phyloP scores from a whole-genome alignment of 2,797 vertebrate genomes.

The Pteronotus mesoamericanus region DNA sequence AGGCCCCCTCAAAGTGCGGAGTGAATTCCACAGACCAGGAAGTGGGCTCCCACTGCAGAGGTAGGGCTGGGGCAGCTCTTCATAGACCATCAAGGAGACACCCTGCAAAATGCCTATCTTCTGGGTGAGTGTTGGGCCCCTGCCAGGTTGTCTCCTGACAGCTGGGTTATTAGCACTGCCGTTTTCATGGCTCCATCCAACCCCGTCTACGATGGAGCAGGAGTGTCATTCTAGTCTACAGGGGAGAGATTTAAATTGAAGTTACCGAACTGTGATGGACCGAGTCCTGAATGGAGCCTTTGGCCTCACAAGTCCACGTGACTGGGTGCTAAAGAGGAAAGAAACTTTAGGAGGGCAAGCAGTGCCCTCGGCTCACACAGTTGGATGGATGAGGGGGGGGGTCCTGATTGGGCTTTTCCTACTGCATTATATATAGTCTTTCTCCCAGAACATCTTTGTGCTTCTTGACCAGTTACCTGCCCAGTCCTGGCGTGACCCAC shows the following conservation, averaged over 20 bases:
- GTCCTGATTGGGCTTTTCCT: neutral
- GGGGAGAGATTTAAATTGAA: neutral
- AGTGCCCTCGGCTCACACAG: fast-evolving
- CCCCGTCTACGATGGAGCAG: neutral
- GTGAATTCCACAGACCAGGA: neutral
- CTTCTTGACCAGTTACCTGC: no score
- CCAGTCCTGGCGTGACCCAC: neutral
- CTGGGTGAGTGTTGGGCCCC: neutral
- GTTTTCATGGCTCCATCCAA: neutral
- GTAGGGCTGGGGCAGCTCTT: neutral
- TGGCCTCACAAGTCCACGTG: neutral
- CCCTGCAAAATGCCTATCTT: neutral
- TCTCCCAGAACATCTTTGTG: neutral
- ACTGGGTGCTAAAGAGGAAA: neutral
- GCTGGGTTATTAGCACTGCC: neutral
- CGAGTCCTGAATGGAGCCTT: neutral
- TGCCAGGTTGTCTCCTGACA: neutral
- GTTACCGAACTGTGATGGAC: no score
- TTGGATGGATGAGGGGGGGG: neutral
- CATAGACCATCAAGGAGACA: neutral
- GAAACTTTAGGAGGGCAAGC: fast-evolving
- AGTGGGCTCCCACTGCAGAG: neutral
- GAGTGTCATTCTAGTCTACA: no score
- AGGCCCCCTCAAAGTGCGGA: conserved; percentile 68
- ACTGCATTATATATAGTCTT: fast-evolving